phyloP scores from a whole-genome alignment of 2,113 vertebrate species.

The Pelvicachromis taeniatus region DNA sequence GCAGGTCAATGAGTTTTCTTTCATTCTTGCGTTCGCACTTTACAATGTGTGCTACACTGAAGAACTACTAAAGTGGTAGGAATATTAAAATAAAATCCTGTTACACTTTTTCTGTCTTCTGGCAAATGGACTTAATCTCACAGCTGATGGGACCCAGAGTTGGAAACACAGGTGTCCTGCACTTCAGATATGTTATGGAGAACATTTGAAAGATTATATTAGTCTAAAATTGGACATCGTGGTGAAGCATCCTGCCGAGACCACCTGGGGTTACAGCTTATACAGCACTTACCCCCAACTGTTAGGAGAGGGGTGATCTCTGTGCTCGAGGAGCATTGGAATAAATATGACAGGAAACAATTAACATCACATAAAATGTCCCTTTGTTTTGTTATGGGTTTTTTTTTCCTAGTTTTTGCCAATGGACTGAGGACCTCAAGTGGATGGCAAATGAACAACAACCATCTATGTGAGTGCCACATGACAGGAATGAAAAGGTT shows the following conservation, averaged over 20 bases:
- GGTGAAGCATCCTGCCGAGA: neutral
- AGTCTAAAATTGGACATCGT: neutral
- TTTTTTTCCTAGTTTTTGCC: neutral
- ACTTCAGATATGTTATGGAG: neutral
- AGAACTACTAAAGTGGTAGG: neutral
- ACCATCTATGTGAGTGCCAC: neutral
- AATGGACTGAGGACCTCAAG: conserved; percentile 44
- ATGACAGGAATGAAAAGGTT: neutral
- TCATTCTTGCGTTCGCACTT: neutral
- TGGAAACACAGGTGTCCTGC: neutral
- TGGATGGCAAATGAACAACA: conserved; percentile 36
- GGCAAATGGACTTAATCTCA: neutral
- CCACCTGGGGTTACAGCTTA: neutral
- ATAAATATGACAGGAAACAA: neutral
- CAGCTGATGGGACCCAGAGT: neutral
- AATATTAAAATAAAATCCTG: neutral
- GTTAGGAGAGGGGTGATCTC: neutral
- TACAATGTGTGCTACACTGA: neutral
- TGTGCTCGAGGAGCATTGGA: neutral
- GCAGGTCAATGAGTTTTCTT: neutral
- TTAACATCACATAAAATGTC: neutral
- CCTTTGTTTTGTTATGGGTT: neutral
- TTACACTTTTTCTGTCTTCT: neutral
- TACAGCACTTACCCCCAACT: neutral
- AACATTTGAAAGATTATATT: neutral